These are phyloP conservation scores for Enteromius anoplus DNA, from an alignment of 2,797 vertebrate species.

Conservation along the genomic window DNA sequence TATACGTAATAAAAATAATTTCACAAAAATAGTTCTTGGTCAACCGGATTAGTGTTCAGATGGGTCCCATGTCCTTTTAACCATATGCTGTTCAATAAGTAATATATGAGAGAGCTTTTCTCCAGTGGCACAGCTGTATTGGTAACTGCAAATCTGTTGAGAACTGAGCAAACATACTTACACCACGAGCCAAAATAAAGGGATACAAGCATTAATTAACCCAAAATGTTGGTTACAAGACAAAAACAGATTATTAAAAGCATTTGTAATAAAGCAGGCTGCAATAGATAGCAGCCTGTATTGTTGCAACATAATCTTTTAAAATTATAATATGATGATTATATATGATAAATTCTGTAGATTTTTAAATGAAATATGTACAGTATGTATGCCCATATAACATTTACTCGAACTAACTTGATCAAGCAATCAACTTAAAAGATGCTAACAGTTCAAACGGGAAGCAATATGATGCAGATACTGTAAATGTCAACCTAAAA, in stretches of 20 bases:
- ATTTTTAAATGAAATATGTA: background rate
- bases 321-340: background rate
- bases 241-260: background rate
- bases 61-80: background rate
- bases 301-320: background rate
- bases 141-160: background rate
- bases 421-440: conserved; percentile 1
- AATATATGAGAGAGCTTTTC: conserved; percentile 1
- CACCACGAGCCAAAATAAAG: background rate
- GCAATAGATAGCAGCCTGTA: background rate
- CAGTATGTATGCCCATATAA: background rate
- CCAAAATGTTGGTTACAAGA: background rate
- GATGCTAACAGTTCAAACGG: background rate
- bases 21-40: background rate
- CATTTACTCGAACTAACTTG: background rate
- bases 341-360: background rate
- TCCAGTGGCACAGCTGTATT: background rate
- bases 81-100: background rate
- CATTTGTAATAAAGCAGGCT: background rate
- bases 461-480: background rate
- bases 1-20: background rate
- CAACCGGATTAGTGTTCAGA: background rate
- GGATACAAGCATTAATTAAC: background rate
- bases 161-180: background rate
- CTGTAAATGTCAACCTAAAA: background rate